phyloP scores from a whole-genome alignment of 2,113 vertebrate species.

The Oryzias celebensis region DNA sequence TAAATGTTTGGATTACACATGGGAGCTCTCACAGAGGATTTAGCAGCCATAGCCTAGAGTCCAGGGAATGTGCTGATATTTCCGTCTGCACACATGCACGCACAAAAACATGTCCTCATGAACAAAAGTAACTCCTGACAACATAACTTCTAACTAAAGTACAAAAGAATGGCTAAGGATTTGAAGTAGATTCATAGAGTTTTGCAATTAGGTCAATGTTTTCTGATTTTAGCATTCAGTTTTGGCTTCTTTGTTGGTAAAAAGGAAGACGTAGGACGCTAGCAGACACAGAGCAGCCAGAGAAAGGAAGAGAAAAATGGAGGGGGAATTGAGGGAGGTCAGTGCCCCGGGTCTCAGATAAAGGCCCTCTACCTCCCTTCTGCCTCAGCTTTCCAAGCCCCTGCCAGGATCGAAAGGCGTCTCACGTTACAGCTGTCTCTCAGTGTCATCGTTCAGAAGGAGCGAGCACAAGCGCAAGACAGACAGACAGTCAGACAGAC shows the following conservation, averaged over 20 bases:
- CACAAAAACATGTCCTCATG: constrained; percentile 16
- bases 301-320: constrained; percentile 56
- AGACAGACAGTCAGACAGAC: constrained; percentile 34
- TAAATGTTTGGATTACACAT: constrained; percentile 80
- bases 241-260: constrained; percentile 43
- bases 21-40: constrained; percentile 77
- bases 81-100: constrained; percentile 52
- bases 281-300: constrained; percentile 41
- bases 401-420: constrained; percentile 72
- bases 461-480: constrained; percentile 48
- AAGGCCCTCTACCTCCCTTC: constrained; percentile 71
- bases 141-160: constrained; percentile 9
- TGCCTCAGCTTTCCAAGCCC: constrained; percentile 68
- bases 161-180: constrained; percentile 6
- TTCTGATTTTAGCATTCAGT: constrained; percentile 32
- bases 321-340: constrained; percentile 71
- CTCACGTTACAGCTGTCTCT: constrained; percentile 81
- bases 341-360: constrained; percentile 73
- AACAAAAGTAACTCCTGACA: constrained; percentile 39
- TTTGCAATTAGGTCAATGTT: constrained; percentile 42
- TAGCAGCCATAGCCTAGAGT: constrained; percentile 68
- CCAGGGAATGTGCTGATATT: constrained; percentile 62
- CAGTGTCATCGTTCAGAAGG: constrained; percentile 75
- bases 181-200: neutral
- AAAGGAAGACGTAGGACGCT: constrained; percentile 56